Conservation (phyloP, 1,140 invertebrate genomes). For the Drosophila mayri region DNA sequence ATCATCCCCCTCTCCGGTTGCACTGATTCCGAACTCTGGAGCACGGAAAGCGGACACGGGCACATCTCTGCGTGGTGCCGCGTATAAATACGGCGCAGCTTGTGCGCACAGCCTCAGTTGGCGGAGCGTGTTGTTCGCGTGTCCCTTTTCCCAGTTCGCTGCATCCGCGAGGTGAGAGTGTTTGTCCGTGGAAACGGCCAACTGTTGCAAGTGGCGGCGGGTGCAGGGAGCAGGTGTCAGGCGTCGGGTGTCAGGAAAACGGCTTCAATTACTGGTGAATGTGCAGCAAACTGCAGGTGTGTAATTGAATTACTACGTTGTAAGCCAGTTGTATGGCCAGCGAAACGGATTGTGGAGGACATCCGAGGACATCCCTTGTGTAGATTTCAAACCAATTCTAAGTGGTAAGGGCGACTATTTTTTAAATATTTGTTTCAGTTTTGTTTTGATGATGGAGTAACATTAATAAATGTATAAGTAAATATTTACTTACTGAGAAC, state of each 20-base stretch:
- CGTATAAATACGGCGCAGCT: conserved; percentile 68
- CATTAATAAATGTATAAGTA: neutral
- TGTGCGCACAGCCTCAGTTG: conserved; percentile 71
- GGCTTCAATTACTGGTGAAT: conserved; percentile 19
- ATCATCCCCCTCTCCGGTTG: conserved; percentile 14
- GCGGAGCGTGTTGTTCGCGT: conserved; percentile 66
- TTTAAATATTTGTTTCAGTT: neutral
- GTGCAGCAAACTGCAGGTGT: conserved; percentile 29
- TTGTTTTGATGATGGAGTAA: neutral
- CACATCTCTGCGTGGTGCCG: conserved; percentile 24
- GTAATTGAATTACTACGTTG: conserved; percentile 12
- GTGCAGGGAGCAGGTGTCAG: neutral
- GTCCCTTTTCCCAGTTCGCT: conserved; percentile 44
- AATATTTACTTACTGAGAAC: neutral
- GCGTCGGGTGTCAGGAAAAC: conserved; percentile 6
- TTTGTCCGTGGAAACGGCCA: conserved; percentile 13
- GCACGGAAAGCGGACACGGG: conserved; percentile 8
- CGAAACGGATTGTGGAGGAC: conserved; percentile 10
- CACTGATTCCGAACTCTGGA: conserved; percentile 9
- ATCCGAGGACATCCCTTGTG: neutral
- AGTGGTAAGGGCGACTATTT: neutral
- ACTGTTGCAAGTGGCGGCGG: conserved; percentile 37
- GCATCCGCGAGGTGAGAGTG: conserved; percentile 21
- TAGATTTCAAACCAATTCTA: neutral
- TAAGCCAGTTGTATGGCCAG: neutral